These are phyloP conservation scores for Chrysemys picta DNA, from an alignment of 2,113 vertebrate genomes.

Conservation along the genomic window DNA sequence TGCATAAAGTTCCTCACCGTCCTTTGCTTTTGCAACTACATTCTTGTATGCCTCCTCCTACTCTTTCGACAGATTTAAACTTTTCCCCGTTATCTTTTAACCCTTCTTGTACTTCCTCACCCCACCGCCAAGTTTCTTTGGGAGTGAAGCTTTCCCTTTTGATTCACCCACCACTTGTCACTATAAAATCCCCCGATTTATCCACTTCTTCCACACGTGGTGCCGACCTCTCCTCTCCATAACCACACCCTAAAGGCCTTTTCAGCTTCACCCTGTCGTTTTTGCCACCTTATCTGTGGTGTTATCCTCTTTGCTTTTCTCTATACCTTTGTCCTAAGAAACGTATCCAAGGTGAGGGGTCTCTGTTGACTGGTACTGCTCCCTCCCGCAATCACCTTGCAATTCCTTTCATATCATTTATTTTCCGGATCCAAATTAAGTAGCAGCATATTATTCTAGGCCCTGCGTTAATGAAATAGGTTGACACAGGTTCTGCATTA, in stretches of 20 bases:
- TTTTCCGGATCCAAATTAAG: no score
- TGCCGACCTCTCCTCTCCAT: not conserved
- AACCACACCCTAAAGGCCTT: not conserved
- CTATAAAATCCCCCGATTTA: not conserved
- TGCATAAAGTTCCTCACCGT: no score
- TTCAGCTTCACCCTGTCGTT: not conserved
- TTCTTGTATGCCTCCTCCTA: no score
- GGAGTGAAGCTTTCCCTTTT: not conserved
- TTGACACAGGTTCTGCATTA: no score
- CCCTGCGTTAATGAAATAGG: no score
- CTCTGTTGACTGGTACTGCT: not conserved
- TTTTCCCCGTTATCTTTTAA: no score
- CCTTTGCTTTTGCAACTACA: no score
- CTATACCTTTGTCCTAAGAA: not conserved
- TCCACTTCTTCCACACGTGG: not conserved
- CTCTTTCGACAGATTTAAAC: no score
- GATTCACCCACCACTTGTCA: not conserved
- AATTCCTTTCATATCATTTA: no score
- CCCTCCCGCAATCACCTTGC: no score
- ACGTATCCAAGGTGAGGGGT: not conserved
- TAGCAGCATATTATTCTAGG: no score
- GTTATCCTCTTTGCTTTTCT: not conserved
- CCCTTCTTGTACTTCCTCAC: no score
- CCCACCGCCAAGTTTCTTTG: not conserved
- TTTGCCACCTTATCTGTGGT: not conserved